Evolutionary conservation across 2,888 invertebrate species (phyloP), one percentile per base, ranked within the genome.

Genomic region (Eupeodes luniger): DNA sequence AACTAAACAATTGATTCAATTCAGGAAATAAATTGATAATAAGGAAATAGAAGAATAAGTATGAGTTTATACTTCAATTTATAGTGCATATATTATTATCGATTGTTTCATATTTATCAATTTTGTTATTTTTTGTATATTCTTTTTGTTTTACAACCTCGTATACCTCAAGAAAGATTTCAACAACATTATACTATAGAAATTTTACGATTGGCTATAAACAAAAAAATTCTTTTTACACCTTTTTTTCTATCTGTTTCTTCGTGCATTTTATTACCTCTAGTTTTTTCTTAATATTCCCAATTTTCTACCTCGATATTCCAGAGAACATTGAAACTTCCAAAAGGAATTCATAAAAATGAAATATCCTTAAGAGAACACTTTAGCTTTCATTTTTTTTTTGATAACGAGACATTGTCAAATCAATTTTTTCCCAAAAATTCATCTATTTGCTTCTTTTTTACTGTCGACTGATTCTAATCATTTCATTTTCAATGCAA

Each of bases 271-370:
- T 69, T 53, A 70, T 19, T 19, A n/a, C 16, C 44, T 5, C 5
- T 66, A 40, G 12, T 40, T 49, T 47, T 27, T 49, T 55, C 53
- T 19, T 55, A 64, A 70, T 75, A 82, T 86, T 69, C 70, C 70
- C 70, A 82, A 86, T 86, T 86, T 86, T 86, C 79, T 75, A 79
- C 51, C 51, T 79, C 78, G 51, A 51, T 69, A 40, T 9, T 7
- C 40, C 6, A 40, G 40, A 40, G 40, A 1, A 74, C 12, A 70
- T 69, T 34, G 16, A 1, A 36, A 16, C 3, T 36, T 19, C 14
- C 14, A 44, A 36, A 12, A 5, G 16, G 0, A 67, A 27, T 67
- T 51, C 27, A 67, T 67, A 51, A 51, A 67, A 19, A 67, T 19
- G 2, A 11, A 67, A 67, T 67, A 51, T 67, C n/a, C n/a, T 14